Base-by-base conservation (phyloP, 2,888 invertebrate species). In the Margaritifera margaritifera region DNA sequence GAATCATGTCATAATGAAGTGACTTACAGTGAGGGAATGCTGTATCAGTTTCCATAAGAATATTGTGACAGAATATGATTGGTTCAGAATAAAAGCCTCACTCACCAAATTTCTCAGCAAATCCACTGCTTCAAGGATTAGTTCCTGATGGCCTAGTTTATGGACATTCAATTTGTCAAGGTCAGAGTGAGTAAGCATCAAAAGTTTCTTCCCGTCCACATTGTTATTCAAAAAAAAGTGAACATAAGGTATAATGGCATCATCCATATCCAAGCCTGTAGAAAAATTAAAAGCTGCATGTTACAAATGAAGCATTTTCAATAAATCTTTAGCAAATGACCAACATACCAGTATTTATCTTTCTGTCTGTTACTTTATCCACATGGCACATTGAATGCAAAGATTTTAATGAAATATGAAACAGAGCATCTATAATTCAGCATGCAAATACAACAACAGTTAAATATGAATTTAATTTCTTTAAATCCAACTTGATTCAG, bases 121-220 rank as follows among this genome's bases (percentile, higher is more conserved):
- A 84, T 96, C 96, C 20, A 98, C 95, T 63, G 96, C 97, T 90
- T 97, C 97, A 60, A 98, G 92, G 75, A 98, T 93, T 66, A 97
- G 93, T 89, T 97, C 97, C 90, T 98, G 97, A 89, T 98, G 97
- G 18, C 98, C 98, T 75, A 98, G 93, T 87, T 94, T 94, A 73
- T 92, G 91, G 86, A 98, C 94, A 27, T 96, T 95, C 66, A 98
- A 92, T 88, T 94, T 93, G 87, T 96, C 95, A 76, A 98, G 92
- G 90, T 97, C 96, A 88, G 96, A 95, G 63, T 96, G 94, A 71
- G 96, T 93, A 84, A 98, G 92, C 88, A 94, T 94, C 80, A 97
- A 92, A 87, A 98, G 92, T 84, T 94, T 94, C 81, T 94, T 92
- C 11, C 97, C 98, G 86, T 94, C 94, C 57, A 98, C 93, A 74